phyloP scores from a whole-genome alignment of 2,113 vertebrate species.

The Bubo scandiacus region DNA sequence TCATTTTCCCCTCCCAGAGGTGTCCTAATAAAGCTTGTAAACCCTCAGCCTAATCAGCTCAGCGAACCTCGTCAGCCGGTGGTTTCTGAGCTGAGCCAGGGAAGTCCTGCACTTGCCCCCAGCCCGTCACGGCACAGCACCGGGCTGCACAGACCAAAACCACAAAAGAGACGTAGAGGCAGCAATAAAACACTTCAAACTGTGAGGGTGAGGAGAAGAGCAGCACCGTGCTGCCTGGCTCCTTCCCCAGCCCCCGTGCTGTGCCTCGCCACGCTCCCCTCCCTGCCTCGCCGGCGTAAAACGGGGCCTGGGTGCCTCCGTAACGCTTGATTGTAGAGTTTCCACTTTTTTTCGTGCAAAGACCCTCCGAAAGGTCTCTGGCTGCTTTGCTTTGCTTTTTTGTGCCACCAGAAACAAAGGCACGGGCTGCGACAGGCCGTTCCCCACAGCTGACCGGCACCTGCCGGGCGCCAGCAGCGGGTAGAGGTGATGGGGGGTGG shows the following conservation, averaged over 20 bases:
- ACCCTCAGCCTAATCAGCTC: not conserved
- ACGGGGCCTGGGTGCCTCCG: accelerated
- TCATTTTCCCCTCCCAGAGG: not conserved
- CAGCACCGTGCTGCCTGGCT: accelerated
- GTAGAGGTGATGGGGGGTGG: not conserved
- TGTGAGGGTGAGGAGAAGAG: accelerated
- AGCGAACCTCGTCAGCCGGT: not conserved
- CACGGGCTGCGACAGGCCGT: accelerated
- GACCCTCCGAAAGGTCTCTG: not conserved
- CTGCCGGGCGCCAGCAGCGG: accelerated
- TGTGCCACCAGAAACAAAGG: not conserved
- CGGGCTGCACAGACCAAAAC: not conserved
- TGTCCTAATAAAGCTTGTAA: not conserved
- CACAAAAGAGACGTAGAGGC: not conserved
- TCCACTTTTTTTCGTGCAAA: accelerated
- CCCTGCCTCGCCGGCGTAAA: accelerated
- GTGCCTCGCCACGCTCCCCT: not conserved
- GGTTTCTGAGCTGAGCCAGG: not conserved
- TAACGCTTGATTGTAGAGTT: not conserved
- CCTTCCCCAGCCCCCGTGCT: not conserved
- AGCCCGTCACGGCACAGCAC: not conserved
- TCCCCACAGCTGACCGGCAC: accelerated
- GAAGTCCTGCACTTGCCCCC: not conserved
- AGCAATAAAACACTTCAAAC: not conserved
- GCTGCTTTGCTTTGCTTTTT: not conserved